A percentile compares a stretch with the other conserved stretches of the same genome.
phyloP scores from a whole-genome alignment of 2,113 vertebrate species.

The Pangasianodon gigas region DNA sequence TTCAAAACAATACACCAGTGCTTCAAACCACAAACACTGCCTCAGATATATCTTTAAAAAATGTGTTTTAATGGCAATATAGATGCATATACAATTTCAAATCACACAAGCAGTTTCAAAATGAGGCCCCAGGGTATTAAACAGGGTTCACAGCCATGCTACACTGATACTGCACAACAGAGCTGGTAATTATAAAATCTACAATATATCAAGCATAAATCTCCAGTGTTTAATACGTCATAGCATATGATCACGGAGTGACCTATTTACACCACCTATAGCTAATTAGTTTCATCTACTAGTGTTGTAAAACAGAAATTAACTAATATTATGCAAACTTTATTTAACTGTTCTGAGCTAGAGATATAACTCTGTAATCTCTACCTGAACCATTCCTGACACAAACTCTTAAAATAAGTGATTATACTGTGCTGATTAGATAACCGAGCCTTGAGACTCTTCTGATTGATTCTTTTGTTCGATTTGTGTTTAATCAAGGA shows the following conservation, averaged over 20 bases:
- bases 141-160: conserved; percentile 25
- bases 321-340: neutral
- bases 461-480: conserved; percentile 44
- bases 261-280: conserved; percentile 4
- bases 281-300: neutral
- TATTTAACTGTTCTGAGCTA: neutral
- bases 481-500: conserved; percentile 44
- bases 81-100: conserved; percentile 2
- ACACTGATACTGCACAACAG: neutral
- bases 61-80: conserved; percentile 30
- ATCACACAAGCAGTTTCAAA: neutral
- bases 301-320: neutral
- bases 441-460: conserved; percentile 32
- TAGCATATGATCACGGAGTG: conserved; percentile 16
- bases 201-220: conserved; percentile 35
- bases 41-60: neutral
- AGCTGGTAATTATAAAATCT: conserved; percentile 29
- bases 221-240: conserved; percentile 3
- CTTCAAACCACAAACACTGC: neutral
- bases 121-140: conserved; percentile 21
- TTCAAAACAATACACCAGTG: neutral
- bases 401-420: conserved; percentile 22
- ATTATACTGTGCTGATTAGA: conserved; percentile 21
- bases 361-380: conserved; percentile 1
- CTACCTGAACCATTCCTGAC: conserved; percentile 11